These are phyloP conservation scores for Heliconius eleuchia DNA, from an alignment of 1,140 invertebrate genomes.

Conservation along the genomic window DNA sequence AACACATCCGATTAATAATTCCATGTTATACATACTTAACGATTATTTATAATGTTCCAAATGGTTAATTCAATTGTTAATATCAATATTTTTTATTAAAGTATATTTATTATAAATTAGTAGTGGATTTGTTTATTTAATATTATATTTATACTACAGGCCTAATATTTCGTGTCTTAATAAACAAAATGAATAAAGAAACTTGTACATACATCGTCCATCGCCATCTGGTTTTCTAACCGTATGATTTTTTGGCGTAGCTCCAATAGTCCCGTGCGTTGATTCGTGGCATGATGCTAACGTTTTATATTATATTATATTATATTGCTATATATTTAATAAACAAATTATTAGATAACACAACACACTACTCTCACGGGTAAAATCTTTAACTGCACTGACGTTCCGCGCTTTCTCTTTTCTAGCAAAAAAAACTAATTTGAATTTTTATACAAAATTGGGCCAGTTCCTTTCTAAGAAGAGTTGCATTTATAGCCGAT, in stretches of 20 bases:
- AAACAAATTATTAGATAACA: slow-evolving; percentile 31
- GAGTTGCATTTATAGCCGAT: slow-evolving; percentile 23
- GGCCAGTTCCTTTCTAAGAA: slow-evolving; percentile 65
- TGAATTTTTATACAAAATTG: slow-evolving; percentile 77
- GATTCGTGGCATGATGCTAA: slow-evolving; percentile 47
- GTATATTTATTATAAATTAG: neutral
- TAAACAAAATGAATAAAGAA: neutral
- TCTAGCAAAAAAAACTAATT: slow-evolving; percentile 72
- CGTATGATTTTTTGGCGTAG: slow-evolving; percentile 43
- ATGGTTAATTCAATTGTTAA: neutral
- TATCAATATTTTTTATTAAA: neutral
- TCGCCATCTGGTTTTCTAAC: slow-evolving; percentile 54
- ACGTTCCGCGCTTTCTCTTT: slow-evolving; percentile 71
- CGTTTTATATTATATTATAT: slow-evolving; percentile 14
- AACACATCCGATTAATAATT: neutral
- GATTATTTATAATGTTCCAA: neutral
- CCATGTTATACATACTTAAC: neutral
- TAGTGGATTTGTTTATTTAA: neutral
- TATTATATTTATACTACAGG: neutral
- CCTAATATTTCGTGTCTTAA: neutral
- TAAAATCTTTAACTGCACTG: slow-evolving; percentile 65
- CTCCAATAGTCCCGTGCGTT: slow-evolving; percentile 49
- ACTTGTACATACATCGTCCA: slow-evolving; percentile 41
- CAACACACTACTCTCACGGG: slow-evolving; percentile 63
- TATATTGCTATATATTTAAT: neutral